These are phyloP conservation scores for Rhizomys pruinosus DNA, from an alignment of 2,113 vertebrate species.

Conservation along the genomic window DNA sequence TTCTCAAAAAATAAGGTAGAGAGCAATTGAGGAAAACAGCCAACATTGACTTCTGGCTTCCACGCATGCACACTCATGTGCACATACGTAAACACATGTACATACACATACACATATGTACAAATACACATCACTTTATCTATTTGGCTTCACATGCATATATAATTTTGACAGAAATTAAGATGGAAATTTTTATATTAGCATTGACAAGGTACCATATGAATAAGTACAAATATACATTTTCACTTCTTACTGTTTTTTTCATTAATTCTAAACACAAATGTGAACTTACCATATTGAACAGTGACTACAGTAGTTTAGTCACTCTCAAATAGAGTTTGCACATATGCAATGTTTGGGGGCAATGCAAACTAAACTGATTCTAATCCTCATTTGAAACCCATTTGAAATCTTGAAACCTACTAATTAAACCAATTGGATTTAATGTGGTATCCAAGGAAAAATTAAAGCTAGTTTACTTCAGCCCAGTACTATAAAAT, in stretches of 20 bases:
- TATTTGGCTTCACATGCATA: background rate
- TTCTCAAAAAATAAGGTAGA: background rate
- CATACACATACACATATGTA: background rate
- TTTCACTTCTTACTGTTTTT: background rate
- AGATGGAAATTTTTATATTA: background rate
- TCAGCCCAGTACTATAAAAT: too few species aligned
- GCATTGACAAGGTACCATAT: background rate
- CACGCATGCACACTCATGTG: too few species aligned
- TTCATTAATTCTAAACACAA: background rate
- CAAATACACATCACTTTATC: background rate
- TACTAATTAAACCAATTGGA: slow-evolving; percentile 25
- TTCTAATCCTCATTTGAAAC: slow-evolving; percentile 43
- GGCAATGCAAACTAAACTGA: background rate
- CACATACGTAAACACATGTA: background rate
- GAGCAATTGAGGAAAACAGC: background rate
- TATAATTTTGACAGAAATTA: slow-evolving; percentile 42
- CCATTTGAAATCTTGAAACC: slow-evolving; percentile 36
- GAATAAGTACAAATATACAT: background rate
- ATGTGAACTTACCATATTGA: background rate
- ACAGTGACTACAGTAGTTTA: background rate
- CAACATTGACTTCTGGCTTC: background rate
- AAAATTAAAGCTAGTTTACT: slow-evolving; percentile 33
- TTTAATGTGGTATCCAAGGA: background rate
- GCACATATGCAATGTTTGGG: background rate
- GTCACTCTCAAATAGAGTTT: slow-evolving; percentile 24